Evolutionary conservation across 1,140 invertebrate genomes (phyloP), one percentile per base, ranked within the genome.

Genomic region (Condylostylus longicornis): DNA sequence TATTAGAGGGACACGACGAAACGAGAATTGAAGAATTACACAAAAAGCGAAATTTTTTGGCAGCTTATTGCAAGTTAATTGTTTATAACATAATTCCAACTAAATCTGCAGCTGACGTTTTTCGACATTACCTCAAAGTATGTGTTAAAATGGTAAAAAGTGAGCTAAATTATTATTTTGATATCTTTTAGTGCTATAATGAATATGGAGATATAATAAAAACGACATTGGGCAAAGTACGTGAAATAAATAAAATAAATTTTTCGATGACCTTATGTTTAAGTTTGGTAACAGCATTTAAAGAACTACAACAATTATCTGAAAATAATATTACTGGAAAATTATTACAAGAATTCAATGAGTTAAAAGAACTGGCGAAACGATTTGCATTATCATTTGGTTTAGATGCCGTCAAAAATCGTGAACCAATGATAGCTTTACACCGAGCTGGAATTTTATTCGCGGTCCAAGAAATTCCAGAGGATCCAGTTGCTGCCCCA

Each of bases 161-260:
- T 13, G 3, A 15, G 9, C 22, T 8, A 14, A 9, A 35, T 23
- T n/a, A n/a, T 28, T 29, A n/a, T 1, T 1, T 53, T 42, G 62
- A 49, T n/a, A 1, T 18, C 14, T 31, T 62, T 31, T 59, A 87
- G 76, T 95, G 88, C 60, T 97, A 95, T 58, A 94, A 94, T 61
- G 90, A 98, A 61, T 98, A 96, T 68, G 95, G 95, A n/a, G 95
- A 98, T 61, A 99, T 99, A 36, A 96, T 99, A 35, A 98, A 98
- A 67, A 80, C 84, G 9, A 96, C 94, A 2, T 65, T 99, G 45
- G 83, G 86, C 35, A 98, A 97, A 66, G 87, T 89, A 2, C 70
- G 93, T 43, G 95, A 99, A 64, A 96, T 98, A 33, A 96, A 95
- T 66, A 97, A 96, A 69, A 79, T 91, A 1, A 83, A 85, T 53